Conservation (phyloP, 2,888 invertebrate species). For the Tetrapedia diversipes region DNA sequence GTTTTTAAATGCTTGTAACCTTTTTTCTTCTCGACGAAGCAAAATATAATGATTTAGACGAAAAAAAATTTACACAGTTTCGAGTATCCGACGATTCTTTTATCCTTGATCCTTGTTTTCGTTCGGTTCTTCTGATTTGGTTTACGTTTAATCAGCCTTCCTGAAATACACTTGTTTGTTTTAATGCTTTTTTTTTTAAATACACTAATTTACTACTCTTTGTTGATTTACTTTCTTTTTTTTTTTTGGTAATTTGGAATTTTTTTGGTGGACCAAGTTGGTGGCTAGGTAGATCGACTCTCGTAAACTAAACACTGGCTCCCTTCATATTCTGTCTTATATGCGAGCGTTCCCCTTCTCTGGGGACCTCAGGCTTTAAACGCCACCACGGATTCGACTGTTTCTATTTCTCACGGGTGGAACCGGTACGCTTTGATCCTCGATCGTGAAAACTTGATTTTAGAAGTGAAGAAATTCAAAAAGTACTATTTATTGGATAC, state of each 20-base stretch:
- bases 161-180: not conserved
- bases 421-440: slow-evolving; percentile 9
- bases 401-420: slow-evolving; percentile 37
- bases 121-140: not conserved
- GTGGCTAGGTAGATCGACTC: slow-evolving; percentile 66
- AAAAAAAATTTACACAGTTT: not conserved
- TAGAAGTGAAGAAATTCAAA: too few species aligned
- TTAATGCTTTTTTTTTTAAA: not conserved
- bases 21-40: not conserved
- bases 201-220: not conserved
- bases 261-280: slow-evolving; percentile 13
- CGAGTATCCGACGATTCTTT: not conserved
- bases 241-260: not conserved
- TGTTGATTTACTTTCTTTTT: not conserved
- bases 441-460: not conserved
- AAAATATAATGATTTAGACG: not conserved
- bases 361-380: slow-evolving; percentile 69
- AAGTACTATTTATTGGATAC: too few species aligned
- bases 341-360: slow-evolving; percentile 80
- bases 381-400: slow-evolving; percentile 38
- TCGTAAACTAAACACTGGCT: slow-evolving; percentile 81
- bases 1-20: too few species aligned
- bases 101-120: not conserved
- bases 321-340: slow-evolving; percentile 81
- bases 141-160: not conserved